Base-by-base conservation (phyloP, 2,113 vertebrate genomes). In the Dinomys branickii region DNA sequence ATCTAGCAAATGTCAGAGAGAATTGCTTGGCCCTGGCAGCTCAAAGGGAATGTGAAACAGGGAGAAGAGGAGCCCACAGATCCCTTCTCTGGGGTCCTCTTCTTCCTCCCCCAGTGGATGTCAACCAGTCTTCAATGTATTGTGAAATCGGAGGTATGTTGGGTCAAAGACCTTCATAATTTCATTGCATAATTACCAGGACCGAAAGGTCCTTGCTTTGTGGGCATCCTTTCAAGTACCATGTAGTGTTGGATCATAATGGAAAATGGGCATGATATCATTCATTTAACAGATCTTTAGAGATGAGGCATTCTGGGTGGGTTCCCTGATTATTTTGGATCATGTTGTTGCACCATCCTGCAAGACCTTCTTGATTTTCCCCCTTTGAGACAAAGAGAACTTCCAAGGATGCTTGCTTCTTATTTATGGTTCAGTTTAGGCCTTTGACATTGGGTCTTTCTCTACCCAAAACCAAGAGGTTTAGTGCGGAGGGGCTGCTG, bases 91-190 rank as follows among this genome's bases (percentile, higher is more conserved):
- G 14, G 56, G 30, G 9, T 54, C 16, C 24, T 69, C 61, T 65
- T 82, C 88, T 87, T 85, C 47, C 59, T 85, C 30, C 10, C 73
- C 73, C 44, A 24, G 81, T 35, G 22, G 30, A 30, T 35, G 58
- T 44, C 81, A 73, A 65, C 52, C 47, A 59, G 61, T 92, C 67
- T 95, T n/a, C 1, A 19, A 73, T 26, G 80, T 28, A 28, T 30
- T 44, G 38, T 47, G 8, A 22, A 90, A 88, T 38, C 58, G 13
- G 28, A 30, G 20, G 47, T 88, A 17, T 19, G 44, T 30, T 81
- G 67, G 75, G 92, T 93, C 69, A 35, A 56, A 91, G 91, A 50
- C 17, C 71, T 88, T 87, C 83, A 69, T 78, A 69, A 88, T 52
- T 12, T 93, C 86, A 81, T 88, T 63, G 33, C 58, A 19, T 63